Evolutionary conservation across 2,888 invertebrate species (phyloP).

Genomic region (Phasia obesa): DNA sequence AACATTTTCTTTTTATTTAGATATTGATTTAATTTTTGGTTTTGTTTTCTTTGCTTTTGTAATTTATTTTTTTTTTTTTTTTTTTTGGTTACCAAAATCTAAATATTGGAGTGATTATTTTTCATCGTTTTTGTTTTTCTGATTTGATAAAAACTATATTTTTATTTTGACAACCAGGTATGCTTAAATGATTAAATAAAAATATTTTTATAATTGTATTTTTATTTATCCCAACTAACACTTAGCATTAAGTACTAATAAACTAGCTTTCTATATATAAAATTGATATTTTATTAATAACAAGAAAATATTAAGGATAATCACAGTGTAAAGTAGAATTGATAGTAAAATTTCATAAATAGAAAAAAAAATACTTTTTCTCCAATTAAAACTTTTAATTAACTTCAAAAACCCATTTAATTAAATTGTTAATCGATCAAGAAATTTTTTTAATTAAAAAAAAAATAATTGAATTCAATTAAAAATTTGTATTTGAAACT

Average conservation of each 20-base stretch:
- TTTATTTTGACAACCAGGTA: slow-evolving; percentile 34
- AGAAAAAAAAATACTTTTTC: too few relatives aligned
- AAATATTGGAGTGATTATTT: slow-evolving; percentile 25
- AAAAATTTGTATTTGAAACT: too few relatives aligned
- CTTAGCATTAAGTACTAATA: slow-evolving; percentile 29
- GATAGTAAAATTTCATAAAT: too few relatives aligned
- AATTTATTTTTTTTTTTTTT: slow-evolving; percentile 53
- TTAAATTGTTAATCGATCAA: too few relatives aligned
- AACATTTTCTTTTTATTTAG: slow-evolving; percentile 46
- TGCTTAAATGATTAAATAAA: not conserved
- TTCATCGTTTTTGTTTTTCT: slow-evolving; percentile 18
- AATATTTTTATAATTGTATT: slow-evolving; percentile 1
- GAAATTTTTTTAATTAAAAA: too few relatives aligned
- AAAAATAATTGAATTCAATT: too few relatives aligned
- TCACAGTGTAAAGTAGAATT: not conserved
- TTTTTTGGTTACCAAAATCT: slow-evolving; percentile 43
- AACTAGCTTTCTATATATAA: not conserved
- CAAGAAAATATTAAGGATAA: slow-evolving; percentile 28
- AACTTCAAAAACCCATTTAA: too few relatives aligned
- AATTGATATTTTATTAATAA: slow-evolving; percentile 2
- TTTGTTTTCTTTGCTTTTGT: slow-evolving; percentile 28
- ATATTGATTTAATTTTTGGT: slow-evolving; percentile 55
- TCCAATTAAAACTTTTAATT: too few relatives aligned
- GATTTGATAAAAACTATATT: slow-evolving; percentile 16
- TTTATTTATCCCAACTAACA: slow-evolving; percentile 42